Base-by-base conservation (phyloP, 1,140 invertebrate genomes). In the Eupristina koningsbergeri region DNA sequence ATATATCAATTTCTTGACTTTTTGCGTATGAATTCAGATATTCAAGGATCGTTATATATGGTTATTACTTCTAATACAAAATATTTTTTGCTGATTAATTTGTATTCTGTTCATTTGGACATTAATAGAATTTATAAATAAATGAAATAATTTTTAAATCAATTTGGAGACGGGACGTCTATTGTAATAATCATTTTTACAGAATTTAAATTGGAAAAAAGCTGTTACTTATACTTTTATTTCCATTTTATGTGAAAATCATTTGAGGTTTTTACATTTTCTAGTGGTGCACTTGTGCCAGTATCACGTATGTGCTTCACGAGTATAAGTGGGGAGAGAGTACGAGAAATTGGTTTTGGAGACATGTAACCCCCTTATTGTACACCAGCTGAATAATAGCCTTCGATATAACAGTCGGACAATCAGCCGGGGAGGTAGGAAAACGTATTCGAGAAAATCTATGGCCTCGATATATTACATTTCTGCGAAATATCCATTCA, bases 281-380 rank as follows among this genome's bases (percentile, higher is more conserved):
- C 61, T 17, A 50, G n/a, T 9, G 47, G 61, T 39, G 74, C 81
- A 83, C 81, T 74, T 83, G 81, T 34, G 81, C 73, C 74, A 69
- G 26, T 50, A 36, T 83, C 71, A 63, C n/a, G 50, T 63, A 73
- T 45, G 36, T 63, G 29, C 29, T 61, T 31, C 73, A 31, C 29
- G 41, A 50, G 73, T 63, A 45, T 2, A 74, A 50, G 45, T 36
- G 73, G 45, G 58, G 61, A 47, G 41, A 64, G 80, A 53, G 80
- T 80, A 81, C 83, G 86, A 87, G 86, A 84, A 88, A 87, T 88
- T 86, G 87, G 81, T 86, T 86, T 86, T 78, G 78, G 73, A 86
- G 81, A 83, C 86, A 84, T 84, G 86, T 88, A 84, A 75, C 76
- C 83, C 85, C 75, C 86, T 86, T 86, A 88, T 86, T 86, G 86